These are phyloP conservation scores for Drosophila gunungcola DNA, from an alignment of 1,140 invertebrate genomes.

Conservation along the genomic window DNA sequence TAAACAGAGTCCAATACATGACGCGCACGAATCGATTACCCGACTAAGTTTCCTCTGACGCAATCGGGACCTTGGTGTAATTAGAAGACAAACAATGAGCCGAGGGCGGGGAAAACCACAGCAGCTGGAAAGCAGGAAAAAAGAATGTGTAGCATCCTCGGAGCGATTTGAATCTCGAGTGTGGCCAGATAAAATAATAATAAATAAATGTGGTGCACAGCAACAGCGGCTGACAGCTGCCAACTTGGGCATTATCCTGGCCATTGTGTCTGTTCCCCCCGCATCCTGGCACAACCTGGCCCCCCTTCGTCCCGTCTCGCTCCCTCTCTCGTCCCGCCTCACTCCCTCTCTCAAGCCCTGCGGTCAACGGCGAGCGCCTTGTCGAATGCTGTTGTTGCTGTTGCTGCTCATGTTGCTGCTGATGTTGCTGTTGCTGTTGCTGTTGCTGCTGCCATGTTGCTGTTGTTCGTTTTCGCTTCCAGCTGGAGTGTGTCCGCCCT, in stretches of 20 bases:
- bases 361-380: conserved; percentile 50
- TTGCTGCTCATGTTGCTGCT: conserved; percentile 40
- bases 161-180: conserved; percentile 61
- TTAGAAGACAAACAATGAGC: conserved; percentile 62
- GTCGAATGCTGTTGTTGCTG: conserved; percentile 56
- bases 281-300: conserved; percentile 18
- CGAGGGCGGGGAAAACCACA: neutral
- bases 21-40: conserved; percentile 52
- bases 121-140: neutral
- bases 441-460: conserved; percentile 1
- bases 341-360: conserved; percentile 14
- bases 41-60: conserved; percentile 47
- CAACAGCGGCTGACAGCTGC: conserved; percentile 31
- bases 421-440: conserved; percentile 23
- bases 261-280: conserved; percentile 27
- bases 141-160: conserved; percentile 40
- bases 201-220: conserved; percentile 56
- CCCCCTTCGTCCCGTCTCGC: neutral
- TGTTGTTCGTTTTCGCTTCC: conserved; percentile 24
- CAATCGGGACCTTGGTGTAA: conserved; percentile 58
- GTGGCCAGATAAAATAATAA: conserved; percentile 38
- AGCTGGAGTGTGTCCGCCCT: conserved; percentile 16
- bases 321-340: neutral
- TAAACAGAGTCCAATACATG: conserved; percentile 64
- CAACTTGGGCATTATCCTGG: conserved; percentile 34